Evolutionary conservation across 2,113 vertebrate genomes (phyloP).

Genomic region (Reinhardtius hippoglossoides): DNA sequence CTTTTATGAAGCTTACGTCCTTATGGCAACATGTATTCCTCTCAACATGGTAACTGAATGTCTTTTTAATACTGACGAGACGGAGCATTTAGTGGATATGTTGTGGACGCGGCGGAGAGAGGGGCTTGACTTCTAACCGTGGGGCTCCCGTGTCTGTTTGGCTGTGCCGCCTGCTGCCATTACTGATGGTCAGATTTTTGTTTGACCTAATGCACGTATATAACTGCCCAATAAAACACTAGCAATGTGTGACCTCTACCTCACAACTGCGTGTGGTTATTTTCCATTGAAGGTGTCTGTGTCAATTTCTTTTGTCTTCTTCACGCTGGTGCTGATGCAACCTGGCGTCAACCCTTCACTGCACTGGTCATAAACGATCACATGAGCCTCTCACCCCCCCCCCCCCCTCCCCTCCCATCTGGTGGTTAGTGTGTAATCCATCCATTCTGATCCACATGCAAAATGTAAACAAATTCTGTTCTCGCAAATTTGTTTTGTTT

Average conservation of each 20-base stretch:
- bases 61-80: conserved; percentile 41
- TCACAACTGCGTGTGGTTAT: conserved; percentile 55
- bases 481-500: not conserved
- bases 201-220: conserved; percentile 84
- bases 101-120: conserved; percentile 24
- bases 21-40: conserved; percentile 53
- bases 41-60: conserved; percentile 53
- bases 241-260: conserved; percentile 78
- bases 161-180: conserved; percentile 65
- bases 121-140: conserved; percentile 26
- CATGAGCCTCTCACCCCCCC: conserved; percentile 4
- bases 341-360: conserved; percentile 35
- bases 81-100: not conserved
- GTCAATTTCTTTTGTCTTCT: not conserved
- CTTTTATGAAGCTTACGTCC: conserved; percentile 51
- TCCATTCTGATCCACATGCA: not conserved
- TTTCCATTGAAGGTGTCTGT: conserved; percentile 9
- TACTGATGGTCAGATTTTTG: conserved; percentile 71
- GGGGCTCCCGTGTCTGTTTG: conserved; percentile 41
- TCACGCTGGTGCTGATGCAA: conserved; percentile 56
- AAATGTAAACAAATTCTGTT: conserved; percentile 27
- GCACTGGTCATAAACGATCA: conserved; percentile 25
- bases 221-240: conserved; percentile 86
- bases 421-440: not conserved
- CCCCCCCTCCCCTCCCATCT: not conserved